Conservation (phyloP, 2,797 vertebrate species). For the Fistularia tabacaria region DNA sequence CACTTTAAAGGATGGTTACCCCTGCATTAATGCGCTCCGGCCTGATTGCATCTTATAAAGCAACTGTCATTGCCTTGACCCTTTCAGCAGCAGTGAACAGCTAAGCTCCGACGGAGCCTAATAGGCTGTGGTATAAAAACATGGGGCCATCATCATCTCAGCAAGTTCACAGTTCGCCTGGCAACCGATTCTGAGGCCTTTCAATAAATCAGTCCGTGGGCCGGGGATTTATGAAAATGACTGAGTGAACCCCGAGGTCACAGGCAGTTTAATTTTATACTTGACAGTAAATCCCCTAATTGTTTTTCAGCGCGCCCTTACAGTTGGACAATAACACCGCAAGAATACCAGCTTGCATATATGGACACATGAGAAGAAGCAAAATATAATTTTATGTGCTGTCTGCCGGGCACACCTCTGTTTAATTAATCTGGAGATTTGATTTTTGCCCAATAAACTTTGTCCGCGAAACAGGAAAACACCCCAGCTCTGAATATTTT, state of each 20-base stretch:
- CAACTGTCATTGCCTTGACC: conserved; percentile 69
- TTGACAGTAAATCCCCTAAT: conserved; percentile 76
- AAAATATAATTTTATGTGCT: conserved; percentile 73
- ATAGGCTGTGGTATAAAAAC: conserved; percentile 66
- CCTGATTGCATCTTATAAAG: conserved; percentile 57
- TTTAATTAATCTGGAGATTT: conserved; percentile 73
- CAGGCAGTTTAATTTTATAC: conserved; percentile 73
- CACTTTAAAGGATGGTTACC: conserved; percentile 61
- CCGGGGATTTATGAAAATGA: conserved; percentile 74
- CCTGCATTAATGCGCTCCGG: conserved; percentile 50
- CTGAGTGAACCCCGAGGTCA: conserved; percentile 72
- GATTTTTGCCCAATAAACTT: conserved; percentile 67
- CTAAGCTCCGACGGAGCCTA: conserved; percentile 63
- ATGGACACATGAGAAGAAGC: conserved; percentile 73
- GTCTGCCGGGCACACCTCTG: conserved; percentile 76
- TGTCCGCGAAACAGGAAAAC: conserved; percentile 71
- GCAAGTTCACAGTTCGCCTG: conserved; percentile 71
- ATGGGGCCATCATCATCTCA: conserved; percentile 69
- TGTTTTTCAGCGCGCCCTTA: conserved; percentile 72
- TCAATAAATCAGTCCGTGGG: conserved; percentile 71
- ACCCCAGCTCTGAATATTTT: too few species aligned
- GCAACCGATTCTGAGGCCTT: conserved; percentile 64
- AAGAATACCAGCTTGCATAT: conserved; percentile 73
- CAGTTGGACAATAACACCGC: conserved; percentile 73
- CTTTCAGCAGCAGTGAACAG: conserved; percentile 60